phyloP scores from a whole-genome alignment of 1,140 invertebrate species.

The Orius laevigatus region DNA sequence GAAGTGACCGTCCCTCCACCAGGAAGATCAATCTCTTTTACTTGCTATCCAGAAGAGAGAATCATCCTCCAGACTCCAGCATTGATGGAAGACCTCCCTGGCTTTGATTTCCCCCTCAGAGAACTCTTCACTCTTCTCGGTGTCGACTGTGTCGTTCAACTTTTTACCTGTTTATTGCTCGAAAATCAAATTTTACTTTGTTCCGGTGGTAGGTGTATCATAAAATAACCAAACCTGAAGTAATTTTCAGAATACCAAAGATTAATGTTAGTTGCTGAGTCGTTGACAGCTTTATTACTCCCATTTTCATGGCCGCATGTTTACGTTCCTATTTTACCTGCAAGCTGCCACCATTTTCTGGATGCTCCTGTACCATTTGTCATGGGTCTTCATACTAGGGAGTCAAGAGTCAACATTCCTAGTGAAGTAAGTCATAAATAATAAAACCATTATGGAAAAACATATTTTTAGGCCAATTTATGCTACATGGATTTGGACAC shows the following conservation, averaged over 20 bases:
- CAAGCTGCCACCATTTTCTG: constrained; percentile 87
- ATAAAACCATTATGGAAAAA: neutral
- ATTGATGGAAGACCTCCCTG: constrained; percentile 62
- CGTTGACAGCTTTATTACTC: constrained; percentile 74
- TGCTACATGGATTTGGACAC: constrained; percentile 95
- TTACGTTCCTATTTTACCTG: constrained; percentile 95
- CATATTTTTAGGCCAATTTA: constrained; percentile 51
- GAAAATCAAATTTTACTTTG: constrained; percentile 93
- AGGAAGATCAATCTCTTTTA: constrained; percentile 73
- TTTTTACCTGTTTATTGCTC: constrained; percentile 89
- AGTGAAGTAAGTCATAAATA: constrained; percentile 34
- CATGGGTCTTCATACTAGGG: constrained; percentile 62
- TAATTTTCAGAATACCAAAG: constrained; percentile 66
- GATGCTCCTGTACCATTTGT: constrained; percentile 98
- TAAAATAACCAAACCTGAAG: neutral
- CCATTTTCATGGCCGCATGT: constrained; percentile 98
- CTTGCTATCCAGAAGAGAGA: constrained; percentile 49
- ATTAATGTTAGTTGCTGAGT: constrained; percentile 93
- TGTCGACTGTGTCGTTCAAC: constrained; percentile 75
- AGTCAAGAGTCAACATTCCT: constrained; percentile 38
- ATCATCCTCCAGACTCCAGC: constrained; percentile 31
- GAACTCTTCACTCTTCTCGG: constrained; percentile 75
- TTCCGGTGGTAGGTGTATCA: constrained; percentile 53
- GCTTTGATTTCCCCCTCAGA: constrained; percentile 84
- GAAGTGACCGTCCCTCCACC: constrained; percentile 78